These are phyloP conservation scores for Vidua chalybeata DNA, from an alignment of 2,113 vertebrate genomes.

Conservation along the genomic window DNA sequence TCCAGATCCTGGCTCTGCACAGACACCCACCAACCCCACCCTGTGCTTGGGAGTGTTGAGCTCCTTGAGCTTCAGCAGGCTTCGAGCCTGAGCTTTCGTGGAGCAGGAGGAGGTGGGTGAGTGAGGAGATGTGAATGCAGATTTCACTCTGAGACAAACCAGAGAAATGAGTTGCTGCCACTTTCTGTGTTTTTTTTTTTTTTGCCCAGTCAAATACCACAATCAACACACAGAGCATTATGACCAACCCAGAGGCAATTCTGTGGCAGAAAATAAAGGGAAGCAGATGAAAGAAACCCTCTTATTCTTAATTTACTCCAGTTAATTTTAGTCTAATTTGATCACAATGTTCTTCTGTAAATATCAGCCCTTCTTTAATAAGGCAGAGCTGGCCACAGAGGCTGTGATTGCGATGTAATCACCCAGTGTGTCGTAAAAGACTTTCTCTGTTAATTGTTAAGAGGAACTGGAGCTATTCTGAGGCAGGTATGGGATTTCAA, in stretches of 20 bases:
- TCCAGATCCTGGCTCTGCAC: neutral
- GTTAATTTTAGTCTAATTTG: constrained; percentile 74
- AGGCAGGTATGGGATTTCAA: constrained; percentile 67
- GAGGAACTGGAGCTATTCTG: constrained; percentile 34
- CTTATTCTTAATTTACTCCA: constrained; percentile 19
- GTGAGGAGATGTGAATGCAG: neutral
- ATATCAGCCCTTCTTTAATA: constrained; percentile 60
- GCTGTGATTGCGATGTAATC: constrained; percentile 52
- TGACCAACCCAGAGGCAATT: neutral
- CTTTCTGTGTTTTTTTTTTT: neutral
- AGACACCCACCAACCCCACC: neutral
- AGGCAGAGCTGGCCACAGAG: constrained; percentile 2
- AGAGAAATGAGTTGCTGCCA: neutral
- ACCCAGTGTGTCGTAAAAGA: constrained; percentile 40
- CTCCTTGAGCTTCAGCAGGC: neutral
- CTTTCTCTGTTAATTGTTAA: constrained; percentile 63
- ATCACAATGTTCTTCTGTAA: constrained; percentile 63
- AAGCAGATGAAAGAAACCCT: neutral
- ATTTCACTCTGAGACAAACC: neutral
- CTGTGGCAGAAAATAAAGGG: neutral
- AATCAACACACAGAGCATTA: neutral
- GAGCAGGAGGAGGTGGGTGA: neutral
- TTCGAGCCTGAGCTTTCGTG: neutral
- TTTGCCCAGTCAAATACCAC: neutral
- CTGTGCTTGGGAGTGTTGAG: neutral